Evolutionary conservation across 2,888 invertebrate genomes (phyloP).

Genomic region (Tetramorium bicarinatum): DNA sequence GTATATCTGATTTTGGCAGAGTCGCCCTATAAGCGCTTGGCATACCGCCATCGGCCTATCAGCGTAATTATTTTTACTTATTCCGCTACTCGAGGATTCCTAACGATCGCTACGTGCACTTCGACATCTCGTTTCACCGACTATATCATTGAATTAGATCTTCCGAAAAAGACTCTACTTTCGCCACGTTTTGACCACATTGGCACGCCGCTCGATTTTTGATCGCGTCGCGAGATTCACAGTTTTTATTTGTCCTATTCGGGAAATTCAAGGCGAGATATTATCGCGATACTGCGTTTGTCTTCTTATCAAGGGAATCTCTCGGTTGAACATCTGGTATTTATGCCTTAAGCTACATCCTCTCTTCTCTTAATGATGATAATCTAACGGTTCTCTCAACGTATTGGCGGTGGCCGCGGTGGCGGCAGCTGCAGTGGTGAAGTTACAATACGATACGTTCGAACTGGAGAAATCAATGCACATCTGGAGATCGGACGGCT

Average conservation of each 20-base stretch:
- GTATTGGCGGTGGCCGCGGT: background rate
- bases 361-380: constrained; percentile 25
- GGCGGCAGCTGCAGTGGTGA: background rate
- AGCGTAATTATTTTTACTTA: constrained; percentile 82
- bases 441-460: constrained; percentile 46
- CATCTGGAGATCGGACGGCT: constrained; percentile 52
- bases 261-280: background rate
- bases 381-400: constrained; percentile 35
- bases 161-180: background rate
- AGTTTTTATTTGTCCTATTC: background rate
- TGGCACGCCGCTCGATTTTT: background rate
- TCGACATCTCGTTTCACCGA: constrained; percentile 61
- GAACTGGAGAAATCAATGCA: constrained; percentile 53
- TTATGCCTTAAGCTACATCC: background rate
- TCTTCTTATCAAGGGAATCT: constrained; percentile 15
- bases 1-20: constrained; percentile 82
- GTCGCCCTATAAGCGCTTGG: constrained; percentile 71
- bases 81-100: constrained; percentile 39
- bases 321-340: background rate
- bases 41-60: constrained; percentile 80
- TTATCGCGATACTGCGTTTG: background rate
- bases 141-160: constrained; percentile 14
- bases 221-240: background rate
- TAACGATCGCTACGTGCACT: constrained; percentile 53
- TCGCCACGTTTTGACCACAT: background rate